These are phyloP conservation scores for Lophius americanus DNA, from an alignment of 2,797 vertebrate species.

Conservation along the genomic window DNA sequence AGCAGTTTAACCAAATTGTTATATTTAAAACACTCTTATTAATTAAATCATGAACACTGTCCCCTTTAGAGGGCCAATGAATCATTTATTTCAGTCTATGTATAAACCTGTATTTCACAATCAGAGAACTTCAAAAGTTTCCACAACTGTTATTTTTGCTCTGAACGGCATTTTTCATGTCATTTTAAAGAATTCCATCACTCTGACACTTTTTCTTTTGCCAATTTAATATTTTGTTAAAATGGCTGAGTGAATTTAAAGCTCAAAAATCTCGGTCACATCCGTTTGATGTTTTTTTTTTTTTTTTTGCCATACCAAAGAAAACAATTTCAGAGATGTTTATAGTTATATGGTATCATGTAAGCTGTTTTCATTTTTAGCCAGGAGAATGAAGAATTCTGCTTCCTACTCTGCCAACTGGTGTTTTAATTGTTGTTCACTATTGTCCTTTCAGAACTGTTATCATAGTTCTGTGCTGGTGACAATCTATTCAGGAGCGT, in stretches of 20 bases:
- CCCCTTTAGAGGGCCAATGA: neutral
- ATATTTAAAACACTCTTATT: neutral
- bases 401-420: constrained; percentile 22
- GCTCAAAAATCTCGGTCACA: neutral
- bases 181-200: neutral
- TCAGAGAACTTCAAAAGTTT: neutral
- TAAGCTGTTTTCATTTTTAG: constrained; percentile 11
- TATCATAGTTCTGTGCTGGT: constrained; percentile 38
- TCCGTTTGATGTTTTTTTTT: neutral
- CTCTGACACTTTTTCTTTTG: too few species aligned
- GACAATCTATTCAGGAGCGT: constrained; percentile 52
- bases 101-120: neutral
- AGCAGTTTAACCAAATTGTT: neutral
- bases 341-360: neutral
- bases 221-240: neutral
- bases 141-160: neutral
- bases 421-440: constrained; percentile 31
- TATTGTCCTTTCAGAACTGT: constrained; percentile 48
- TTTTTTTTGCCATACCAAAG: neutral
- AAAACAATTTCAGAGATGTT: neutral
- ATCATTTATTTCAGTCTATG: neutral
- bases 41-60: neutral
- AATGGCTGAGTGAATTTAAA: neutral
- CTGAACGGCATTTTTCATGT: constrained; percentile 9
- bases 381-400: neutral